A percentile compares a stretch with the other conserved stretches of the same genome.
These are phyloP conservation scores for Varecia variegata DNA, from an alignment of 2,797 vertebrate genomes.

Conservation along the genomic window DNA sequence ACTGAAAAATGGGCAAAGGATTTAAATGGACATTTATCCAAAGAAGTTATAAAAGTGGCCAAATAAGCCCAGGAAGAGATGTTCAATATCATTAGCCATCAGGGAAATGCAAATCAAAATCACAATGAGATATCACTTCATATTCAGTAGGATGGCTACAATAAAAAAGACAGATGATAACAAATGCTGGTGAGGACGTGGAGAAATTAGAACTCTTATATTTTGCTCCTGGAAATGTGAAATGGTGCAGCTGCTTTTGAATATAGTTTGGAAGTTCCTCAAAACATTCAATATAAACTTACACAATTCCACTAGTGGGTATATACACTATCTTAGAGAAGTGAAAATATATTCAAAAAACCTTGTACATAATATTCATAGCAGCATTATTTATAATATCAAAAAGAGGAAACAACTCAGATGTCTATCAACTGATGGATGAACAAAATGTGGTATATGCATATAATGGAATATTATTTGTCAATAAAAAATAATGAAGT, in stretches of 20 bases:
- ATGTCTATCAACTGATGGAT: background rate
- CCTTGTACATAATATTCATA: background rate
- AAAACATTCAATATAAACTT: background rate
- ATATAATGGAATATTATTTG: background rate
- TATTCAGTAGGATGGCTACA: background rate
- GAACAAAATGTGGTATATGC: background rate
- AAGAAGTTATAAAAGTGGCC: background rate
- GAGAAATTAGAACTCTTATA: background rate
- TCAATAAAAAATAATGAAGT: background rate
- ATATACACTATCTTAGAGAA: background rate
- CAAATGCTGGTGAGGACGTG: background rate
- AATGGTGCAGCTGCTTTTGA: background rate
- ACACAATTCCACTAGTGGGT: background rate
- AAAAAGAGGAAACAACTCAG: background rate
- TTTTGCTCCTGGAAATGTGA: background rate
- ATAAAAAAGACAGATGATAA: background rate
- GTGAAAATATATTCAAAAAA: background rate
- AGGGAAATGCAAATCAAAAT: background rate
- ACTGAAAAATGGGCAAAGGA: background rate
- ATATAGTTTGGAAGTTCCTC: background rate
- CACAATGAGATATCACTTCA: background rate
- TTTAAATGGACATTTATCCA: background rate
- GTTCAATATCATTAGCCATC: background rate
- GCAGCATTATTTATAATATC: background rate
- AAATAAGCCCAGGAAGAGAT: background rate